Base-by-base conservation (phyloP, 2,113 vertebrate species). In the Calidris pygmaea region DNA sequence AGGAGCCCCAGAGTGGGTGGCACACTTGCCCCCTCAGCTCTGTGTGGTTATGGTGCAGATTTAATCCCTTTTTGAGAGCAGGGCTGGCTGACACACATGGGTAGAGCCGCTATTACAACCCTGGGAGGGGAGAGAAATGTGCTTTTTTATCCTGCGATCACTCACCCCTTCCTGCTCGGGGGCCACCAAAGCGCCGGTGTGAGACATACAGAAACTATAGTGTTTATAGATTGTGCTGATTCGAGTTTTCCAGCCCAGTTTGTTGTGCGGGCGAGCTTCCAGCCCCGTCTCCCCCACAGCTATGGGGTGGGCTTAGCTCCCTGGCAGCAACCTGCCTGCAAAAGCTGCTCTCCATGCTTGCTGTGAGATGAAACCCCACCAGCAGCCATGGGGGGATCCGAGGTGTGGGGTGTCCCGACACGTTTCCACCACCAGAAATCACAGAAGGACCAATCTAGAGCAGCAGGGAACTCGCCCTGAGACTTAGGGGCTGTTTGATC, bases 11-110 rank as follows among this genome's bases (percentile, higher is more conserved):
- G 29, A 20, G 34, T 0, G 34, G 34, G 74, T 6, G 50, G 41
- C 37, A 60, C 1, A 2, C n/a, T 81, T 74, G 32, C 12, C 24
- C 60, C 55, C 43, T 24, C 5, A 3, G 39, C 53, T 66, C 29
- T 41, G 55, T 30, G 1, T 0, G 0, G 35, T 12, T 32, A 27
- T 22, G 14, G 15, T 0, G 6, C 55, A 14, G 53, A 45, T 26
- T 27, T 8, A 67, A 68, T 18, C 1, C 1, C 17, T 34, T 23
- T 2, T 13, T 4, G 41, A 88, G 59, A 41, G 13, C 53, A 53
- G 55, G 15, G 18, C 41, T 59, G 70, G 22, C 67, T 3, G 15
- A 41, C 74, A 87, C 19, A 5, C n/a, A 39, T 2, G 30, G 6
- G 8, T 0, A 27, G 48, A 76, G 71, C 67, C 8, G 15, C 37